phyloP scores from a whole-genome alignment of 2,113 vertebrate species.

The Trachemys scripta region DNA sequence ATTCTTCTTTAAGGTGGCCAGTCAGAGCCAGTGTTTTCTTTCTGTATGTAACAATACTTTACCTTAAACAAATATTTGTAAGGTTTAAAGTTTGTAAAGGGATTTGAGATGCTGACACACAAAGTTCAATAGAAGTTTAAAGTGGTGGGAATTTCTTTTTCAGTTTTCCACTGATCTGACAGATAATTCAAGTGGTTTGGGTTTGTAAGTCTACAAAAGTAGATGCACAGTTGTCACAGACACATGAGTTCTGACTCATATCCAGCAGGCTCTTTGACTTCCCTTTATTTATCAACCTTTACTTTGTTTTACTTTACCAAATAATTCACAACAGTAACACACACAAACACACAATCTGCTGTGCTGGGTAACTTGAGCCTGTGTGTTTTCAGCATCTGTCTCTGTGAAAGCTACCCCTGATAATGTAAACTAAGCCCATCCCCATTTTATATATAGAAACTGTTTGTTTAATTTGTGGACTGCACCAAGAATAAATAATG shows the following conservation, averaged over 20 bases:
- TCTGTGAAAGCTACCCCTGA: conserved; percentile 58
- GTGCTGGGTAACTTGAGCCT: conserved; percentile 3
- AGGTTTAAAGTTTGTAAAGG: neutral
- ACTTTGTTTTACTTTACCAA: rapidly evolving
- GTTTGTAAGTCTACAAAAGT: neutral
- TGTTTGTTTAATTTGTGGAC: conserved; percentile 79
- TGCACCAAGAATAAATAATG: conserved; percentile 79
- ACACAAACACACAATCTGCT: rapidly evolving
- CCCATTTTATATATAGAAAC: conserved; percentile 68
- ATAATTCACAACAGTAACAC: rapidly evolving
- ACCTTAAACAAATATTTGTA: neutral
- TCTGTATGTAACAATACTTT: neutral
- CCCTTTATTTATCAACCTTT: neutral
- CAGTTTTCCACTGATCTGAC: neutral
- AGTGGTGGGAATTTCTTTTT: neutral
- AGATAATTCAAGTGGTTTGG: neutral
- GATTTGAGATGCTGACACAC: neutral
- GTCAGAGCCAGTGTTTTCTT: neutral
- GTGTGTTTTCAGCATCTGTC: conserved; percentile 17
- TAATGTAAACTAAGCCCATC: conserved; percentile 62
- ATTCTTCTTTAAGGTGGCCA: neutral
- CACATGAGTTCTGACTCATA: neutral
- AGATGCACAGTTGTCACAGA: neutral
- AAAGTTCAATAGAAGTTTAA: neutral
- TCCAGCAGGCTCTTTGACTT: neutral